Evolutionary conservation across 2,797 vertebrate genomes (phyloP), one percentile per base, ranked within the genome.

Genomic region (Sebastes cheni): DNA sequence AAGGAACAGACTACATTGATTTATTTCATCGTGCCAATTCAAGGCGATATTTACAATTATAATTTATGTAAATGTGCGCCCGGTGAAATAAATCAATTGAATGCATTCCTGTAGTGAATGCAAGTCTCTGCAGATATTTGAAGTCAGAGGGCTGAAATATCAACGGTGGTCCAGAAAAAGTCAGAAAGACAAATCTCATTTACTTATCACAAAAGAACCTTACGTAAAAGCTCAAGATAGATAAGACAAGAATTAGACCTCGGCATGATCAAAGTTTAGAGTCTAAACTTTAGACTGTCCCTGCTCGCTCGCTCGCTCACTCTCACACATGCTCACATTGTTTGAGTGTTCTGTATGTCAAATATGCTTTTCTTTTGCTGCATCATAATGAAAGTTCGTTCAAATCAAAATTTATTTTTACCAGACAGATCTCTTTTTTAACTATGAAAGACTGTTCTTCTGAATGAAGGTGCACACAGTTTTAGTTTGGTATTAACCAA

Each of bases 21-120:
- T 82, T 86, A 82, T 88, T 82, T 85, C 75, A 74, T 54, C 36
- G n/a, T 72, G 72, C 77, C 83, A 82, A 79, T 80, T 85, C 71
- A 76, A 80, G 60, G 66, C 14, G 3, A 84, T 84, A 84, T 88
- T 91, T 88, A 82, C 75, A 82, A 83, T 81, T 85, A 60, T 77
- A 87, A 86, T 88, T 78, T 82, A 91, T 91, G 80, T 42, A 87
- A 85, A 88, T 82, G 73, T 32, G 18, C 9, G 69, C 66, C 77
- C 22, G 25, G 42, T 75, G 72, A 86, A 83, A 83, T 77, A 76
- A 84, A 87, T 87, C 56, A 75, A 29, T 67, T 74, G 55, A 83
- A 89, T 77, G 12, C 54, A 78, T 67, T 87, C 66, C 75, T 86
- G 70, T 46, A 62, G 22, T 77, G 74, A 80, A 75, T 74, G 60